A percentile compares a stretch with the other conserved stretches of the same genome.
phyloP scores from a whole-genome alignment of 2,888 invertebrate species.

The Acholoe squamosa region DNA sequence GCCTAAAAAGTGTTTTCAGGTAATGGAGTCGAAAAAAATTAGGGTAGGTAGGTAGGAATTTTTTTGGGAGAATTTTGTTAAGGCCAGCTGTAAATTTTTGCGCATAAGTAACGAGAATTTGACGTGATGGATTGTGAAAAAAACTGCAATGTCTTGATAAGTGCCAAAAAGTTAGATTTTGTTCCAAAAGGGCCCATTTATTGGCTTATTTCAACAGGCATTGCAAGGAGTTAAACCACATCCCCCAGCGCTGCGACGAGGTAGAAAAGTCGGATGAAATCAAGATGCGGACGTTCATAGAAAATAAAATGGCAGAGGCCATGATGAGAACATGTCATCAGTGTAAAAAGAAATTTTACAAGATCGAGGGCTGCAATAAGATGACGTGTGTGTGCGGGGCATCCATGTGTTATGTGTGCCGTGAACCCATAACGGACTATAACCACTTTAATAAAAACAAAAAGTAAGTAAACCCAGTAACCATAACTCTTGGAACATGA shows the following conservation, averaged over 20 bases:
- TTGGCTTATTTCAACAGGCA: conserved; percentile 85
- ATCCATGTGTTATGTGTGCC: conserved; percentile 81
- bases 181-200: no score
- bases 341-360: conserved; percentile 78
- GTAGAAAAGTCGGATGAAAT: conserved; percentile 80
- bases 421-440: conserved; percentile 84
- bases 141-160: no score
- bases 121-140: no score
- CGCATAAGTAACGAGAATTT: no score
- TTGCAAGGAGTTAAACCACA: conserved; percentile 85
- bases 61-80: no score
- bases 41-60: no score
- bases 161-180: no score
- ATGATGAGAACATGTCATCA: conserved; percentile 79
- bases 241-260: conserved; percentile 83
- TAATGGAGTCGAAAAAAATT: no score
- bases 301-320: conserved; percentile 84
- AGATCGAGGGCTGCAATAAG: conserved; percentile 81
- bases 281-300: conserved; percentile 83
- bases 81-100: no score
- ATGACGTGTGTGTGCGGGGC: conserved; percentile 82
- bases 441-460: conserved; percentile 83
- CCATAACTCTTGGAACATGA: no score
- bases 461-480: conserved; percentile 2
- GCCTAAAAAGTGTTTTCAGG: no score